phyloP scores from a whole-genome alignment of 2,797 vertebrate species.

The Sternotherus odoratus region DNA sequence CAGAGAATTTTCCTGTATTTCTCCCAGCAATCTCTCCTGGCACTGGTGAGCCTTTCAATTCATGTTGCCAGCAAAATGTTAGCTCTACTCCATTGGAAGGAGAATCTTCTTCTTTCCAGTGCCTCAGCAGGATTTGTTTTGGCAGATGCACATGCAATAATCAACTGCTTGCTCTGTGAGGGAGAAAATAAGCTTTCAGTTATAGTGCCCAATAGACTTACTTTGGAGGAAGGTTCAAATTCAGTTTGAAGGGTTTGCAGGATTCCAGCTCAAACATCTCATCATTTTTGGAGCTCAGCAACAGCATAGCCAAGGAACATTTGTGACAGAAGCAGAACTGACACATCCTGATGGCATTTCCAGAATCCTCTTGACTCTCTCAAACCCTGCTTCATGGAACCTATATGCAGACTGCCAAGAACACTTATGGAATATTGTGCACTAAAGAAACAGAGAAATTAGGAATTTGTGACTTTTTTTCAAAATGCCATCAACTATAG shows the following conservation, averaged over 20 bases:
- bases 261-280: conserved; percentile 41
- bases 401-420: neutral
- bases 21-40: conserved; percentile 19
- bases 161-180: conserved; percentile 39
- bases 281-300: conserved; percentile 47
- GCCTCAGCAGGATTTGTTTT: conserved; percentile 63
- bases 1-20: conserved; percentile 38
- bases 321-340: conserved; percentile 50
- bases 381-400: neutral
- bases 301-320: conserved; percentile 1
- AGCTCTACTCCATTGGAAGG: conserved; percentile 42
- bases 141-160: conserved; percentile 12
- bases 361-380: conserved; percentile 15
- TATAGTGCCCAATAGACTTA: conserved; percentile 36
- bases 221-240: conserved; percentile 35
- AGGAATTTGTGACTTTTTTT: neutral
- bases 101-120: conserved; percentile 41
- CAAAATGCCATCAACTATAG: neutral
- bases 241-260: conserved; percentile 48
- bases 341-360: conserved; percentile 28
- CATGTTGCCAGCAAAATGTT: conserved; percentile 63
- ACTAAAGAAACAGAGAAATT: neutral
- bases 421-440: neutral
- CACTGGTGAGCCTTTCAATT: conserved; percentile 30
- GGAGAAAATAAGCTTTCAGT: conserved; percentile 37